Conservation (phyloP, 2,888 invertebrate genomes). For the Erebia palarica region DNA sequence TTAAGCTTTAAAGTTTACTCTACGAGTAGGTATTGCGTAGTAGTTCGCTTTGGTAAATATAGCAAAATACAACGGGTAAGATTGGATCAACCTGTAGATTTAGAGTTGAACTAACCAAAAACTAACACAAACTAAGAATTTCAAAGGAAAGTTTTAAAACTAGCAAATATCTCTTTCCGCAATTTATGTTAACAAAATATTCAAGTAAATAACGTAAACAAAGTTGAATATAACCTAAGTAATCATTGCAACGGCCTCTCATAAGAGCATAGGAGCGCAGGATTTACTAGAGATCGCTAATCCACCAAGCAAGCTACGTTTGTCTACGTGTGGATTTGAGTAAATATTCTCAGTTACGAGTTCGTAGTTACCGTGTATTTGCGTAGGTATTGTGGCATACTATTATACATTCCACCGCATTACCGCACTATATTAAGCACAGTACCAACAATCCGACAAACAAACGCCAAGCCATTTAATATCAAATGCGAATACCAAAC, state of each 20-base stretch:
- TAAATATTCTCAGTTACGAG: conserved; percentile 18
- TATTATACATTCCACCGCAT: conserved; percentile 17
- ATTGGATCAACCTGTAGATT: background rate
- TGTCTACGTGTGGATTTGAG: conserved; percentile 12
- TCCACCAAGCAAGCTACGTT: background rate
- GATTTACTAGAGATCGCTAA: conserved; percentile 6
- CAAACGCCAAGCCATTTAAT: conserved; percentile 26
- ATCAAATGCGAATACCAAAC: conserved; percentile 52
- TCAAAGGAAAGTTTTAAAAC: too few relatives aligned
- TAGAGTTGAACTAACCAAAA: too few relatives aligned
- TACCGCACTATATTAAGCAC: background rate
- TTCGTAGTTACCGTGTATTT: conserved; percentile 10
- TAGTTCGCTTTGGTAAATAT: too few relatives aligned
- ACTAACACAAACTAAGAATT: background rate
- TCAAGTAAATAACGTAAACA: background rate
- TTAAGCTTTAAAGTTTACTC: too few relatives aligned
- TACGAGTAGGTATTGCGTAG: too few relatives aligned
- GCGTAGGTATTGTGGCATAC: conserved; percentile 12
- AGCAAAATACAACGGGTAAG: too few relatives aligned
- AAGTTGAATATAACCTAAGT: background rate
- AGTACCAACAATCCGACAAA: conserved; percentile 4
- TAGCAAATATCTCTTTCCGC: too few relatives aligned
- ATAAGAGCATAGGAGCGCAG: background rate
- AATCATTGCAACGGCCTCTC: background rate
- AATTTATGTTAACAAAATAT: background rate